Base-by-base conservation (phyloP, 2,113 vertebrate species). In the Rynchops niger region DNA sequence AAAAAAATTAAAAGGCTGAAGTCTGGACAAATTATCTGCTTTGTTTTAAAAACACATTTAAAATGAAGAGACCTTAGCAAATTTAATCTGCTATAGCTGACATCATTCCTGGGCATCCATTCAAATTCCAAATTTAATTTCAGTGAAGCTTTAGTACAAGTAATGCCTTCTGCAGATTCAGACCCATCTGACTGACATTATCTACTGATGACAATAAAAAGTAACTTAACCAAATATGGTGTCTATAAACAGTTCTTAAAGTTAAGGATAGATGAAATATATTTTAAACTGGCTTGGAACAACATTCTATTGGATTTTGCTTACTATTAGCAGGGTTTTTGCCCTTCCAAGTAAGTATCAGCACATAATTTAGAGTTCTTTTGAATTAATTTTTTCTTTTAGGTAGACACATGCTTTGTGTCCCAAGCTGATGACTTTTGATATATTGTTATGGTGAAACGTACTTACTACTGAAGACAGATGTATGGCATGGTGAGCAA, bases 121-220 rank as follows among this genome's bases (percentile, higher is more conserved):
- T 97, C 93, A 98, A 96, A 93, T 70, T 92, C 87, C 88, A 96
- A 97, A 96, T 96, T 97, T 97, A 96, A 97, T 97, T 97, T 96
- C 65, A 26, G 80, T 85, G 78, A 69, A 96, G 94, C 74, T 91
- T 93, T 82, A 90, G 13, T 82, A 91, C 92, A 93, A 94, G 90
- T 90, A 97, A 97, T 96, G 88, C 61, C 82, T 97, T 91, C 80
- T 88, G 82, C 95, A 93, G 91, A 90, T 93, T 96, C 82, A 94
- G 84, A 95, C 18, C 49, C 93, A 97, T 95, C 89, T 86, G 65
- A 83, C 67, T 96, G 70, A 93, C 62, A 88, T 83, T 82, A 88
- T 50, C 77, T 67, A 36, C 71, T 87, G 52, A n/a, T 21, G 52
- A 96, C 71, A 93, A 95, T 63, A 92, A 91, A 87, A 74, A 95